phyloP scores from a whole-genome alignment of 2,888 invertebrate genomes.

The Aporophyla nigra region DNA sequence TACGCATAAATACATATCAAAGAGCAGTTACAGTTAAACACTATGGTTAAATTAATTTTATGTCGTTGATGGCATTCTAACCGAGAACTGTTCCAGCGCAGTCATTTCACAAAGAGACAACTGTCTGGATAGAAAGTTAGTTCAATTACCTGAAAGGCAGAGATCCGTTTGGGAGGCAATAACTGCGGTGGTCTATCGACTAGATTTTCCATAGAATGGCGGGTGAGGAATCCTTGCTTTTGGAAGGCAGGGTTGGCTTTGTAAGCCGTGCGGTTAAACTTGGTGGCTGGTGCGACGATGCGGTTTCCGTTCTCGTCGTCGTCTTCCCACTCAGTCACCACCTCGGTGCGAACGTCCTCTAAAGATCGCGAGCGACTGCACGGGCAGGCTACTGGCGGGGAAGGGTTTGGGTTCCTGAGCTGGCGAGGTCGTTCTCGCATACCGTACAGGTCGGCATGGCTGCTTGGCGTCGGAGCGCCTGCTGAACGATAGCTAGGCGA shows the following conservation, averaged over 20 bases:
- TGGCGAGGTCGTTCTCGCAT: conserved; percentile 85
- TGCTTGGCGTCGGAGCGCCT: conserved; percentile 90
- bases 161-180: conserved; percentile 89
- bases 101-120: conserved; percentile 75
- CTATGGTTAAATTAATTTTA: conserved; percentile 69
- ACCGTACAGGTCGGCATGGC: conserved; percentile 81
- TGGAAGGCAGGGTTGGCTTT: conserved; percentile 81
- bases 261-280: conserved; percentile 86
- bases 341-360: conserved; percentile 93
- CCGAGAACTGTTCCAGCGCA: conserved; percentile 73
- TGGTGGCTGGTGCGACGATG: conserved; percentile 88
- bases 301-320: conserved; percentile 92
- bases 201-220: conserved; percentile 94
- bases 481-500: conserved; percentile 93
- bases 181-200: conserved; percentile 90
- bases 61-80: conserved; percentile 67
- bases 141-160: conserved; percentile 90
- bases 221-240: conserved; percentile 89
- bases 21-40: conserved; percentile 66
- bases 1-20: conserved; percentile 75
- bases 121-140: conserved; percentile 82
- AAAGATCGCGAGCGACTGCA: conserved; percentile 93
- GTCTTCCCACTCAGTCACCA: conserved; percentile 92
- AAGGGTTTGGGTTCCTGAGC: conserved; percentile 83
- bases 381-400: conserved; percentile 89